These are phyloP conservation scores for Aphelinus atriplicis DNA, from an alignment of 1,140 invertebrate genomes.

Conservation along the genomic window DNA sequence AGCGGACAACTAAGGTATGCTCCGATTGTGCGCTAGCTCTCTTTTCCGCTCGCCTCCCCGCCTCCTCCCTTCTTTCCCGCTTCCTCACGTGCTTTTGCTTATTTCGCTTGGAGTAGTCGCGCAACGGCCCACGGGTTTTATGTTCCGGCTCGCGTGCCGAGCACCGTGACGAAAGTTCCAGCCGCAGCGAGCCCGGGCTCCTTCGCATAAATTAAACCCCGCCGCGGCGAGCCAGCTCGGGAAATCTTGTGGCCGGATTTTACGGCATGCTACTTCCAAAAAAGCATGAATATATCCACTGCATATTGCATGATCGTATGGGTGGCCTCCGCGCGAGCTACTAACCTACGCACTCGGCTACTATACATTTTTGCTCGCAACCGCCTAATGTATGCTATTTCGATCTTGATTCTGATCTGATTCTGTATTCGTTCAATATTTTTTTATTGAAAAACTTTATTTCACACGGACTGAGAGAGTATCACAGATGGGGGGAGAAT, in stretches of 20 bases:
- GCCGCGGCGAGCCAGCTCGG: not conserved
- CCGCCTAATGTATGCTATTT: not conserved
- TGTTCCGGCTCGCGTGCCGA: slow-evolving; percentile 48
- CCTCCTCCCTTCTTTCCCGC: slow-evolving; percentile 1
- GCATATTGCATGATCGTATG: slow-evolving; percentile 30
- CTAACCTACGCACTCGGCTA: too few species aligned
- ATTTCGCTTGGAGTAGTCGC: slow-evolving; percentile 35
- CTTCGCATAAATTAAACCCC: slow-evolving; percentile 25
- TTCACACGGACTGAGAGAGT: too few species aligned
- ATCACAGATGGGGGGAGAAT: too few species aligned
- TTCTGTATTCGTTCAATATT: not conserved
- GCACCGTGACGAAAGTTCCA: slow-evolving; percentile 49
- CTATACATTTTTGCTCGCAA: not conserved
- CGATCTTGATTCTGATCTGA: not conserved
- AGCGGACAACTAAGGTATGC: slow-evolving; percentile 67
- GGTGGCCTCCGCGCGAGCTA: not conserved
- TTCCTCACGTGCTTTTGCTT: slow-evolving; percentile 28
- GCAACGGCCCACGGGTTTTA: slow-evolving; percentile 62
- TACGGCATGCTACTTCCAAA: slow-evolving; percentile 20
- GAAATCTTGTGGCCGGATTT: slow-evolving; percentile 33
- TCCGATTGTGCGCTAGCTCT: slow-evolving; percentile 52
- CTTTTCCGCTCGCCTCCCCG: slow-evolving; percentile 47
- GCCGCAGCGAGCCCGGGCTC: not conserved
- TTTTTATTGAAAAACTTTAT: too few species aligned
- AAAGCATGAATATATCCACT: slow-evolving; percentile 18